phyloP scores from a whole-genome alignment of 2,888 invertebrate genomes.

The Polydrusus pterygomalis region DNA sequence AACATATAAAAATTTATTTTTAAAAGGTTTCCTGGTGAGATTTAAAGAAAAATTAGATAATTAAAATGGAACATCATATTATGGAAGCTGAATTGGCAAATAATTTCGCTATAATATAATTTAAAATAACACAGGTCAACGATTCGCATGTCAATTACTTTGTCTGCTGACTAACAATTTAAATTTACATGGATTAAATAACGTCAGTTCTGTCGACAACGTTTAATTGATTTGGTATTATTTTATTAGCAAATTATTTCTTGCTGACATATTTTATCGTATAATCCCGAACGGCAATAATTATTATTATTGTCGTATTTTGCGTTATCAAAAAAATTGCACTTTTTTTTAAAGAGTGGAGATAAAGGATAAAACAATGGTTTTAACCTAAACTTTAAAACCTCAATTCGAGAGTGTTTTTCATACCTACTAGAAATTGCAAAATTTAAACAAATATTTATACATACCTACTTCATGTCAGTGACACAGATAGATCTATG shows the following conservation, averaged over 20 bases:
- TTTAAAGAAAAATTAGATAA: conserved; percentile 32
- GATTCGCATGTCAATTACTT: conserved; percentile 38
- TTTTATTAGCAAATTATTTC: not conserved
- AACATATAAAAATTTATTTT: conserved; percentile 43
- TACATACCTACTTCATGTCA: too few relatives aligned
- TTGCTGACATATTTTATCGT: not conserved
- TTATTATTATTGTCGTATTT: not conserved
- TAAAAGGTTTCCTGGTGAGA: conserved; percentile 23
- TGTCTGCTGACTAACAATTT: conserved; percentile 37
- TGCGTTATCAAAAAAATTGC: too few relatives aligned
- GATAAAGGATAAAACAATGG: too few relatives aligned
- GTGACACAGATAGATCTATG: too few relatives aligned
- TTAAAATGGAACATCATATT: conserved; percentile 41
- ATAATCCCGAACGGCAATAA: not conserved
- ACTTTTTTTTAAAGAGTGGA: too few relatives aligned
- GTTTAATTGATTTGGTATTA: conserved; percentile 13
- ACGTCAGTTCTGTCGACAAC: not conserved
- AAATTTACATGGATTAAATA: conserved; percentile 18
- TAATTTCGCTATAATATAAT: conserved; percentile 16
- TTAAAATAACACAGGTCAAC: conserved; percentile 38
- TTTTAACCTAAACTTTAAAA: too few relatives aligned
- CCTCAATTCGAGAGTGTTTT: too few relatives aligned
- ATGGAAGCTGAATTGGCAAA: conserved; percentile 40
- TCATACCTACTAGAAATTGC: too few relatives aligned
- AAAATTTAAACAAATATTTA: too few relatives aligned